Evolutionary conservation across 2,888 invertebrate genomes (phyloP), one percentile per base, ranked within the genome.

Genomic region (Megaustenia siamemsis): DNA sequence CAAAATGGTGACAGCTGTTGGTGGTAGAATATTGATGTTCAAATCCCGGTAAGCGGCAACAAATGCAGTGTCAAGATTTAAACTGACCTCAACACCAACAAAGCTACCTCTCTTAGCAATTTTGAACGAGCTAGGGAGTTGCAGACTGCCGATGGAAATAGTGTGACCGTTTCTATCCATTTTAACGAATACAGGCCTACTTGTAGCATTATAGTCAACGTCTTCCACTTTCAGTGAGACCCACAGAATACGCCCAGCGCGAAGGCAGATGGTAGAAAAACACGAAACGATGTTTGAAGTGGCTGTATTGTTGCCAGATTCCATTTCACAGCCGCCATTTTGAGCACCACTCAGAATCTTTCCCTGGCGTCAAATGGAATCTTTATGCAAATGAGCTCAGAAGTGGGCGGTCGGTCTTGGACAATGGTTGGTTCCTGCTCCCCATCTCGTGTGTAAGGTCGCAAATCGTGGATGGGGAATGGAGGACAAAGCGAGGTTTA

Each of bases 61-160:
- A 82, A 82, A 82, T 82, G 82, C 76, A 75, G 82, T 82, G 82
- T 82, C 82, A 82, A 82, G 76, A 76, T 66, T 56, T 21, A 28
- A 18, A 49, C 45, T 76, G 66, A 82, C 82, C 82, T 75, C n/a
- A 66, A 82, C 75, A 66, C 43, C 66, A 82, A 82, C 82, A 82
- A 60, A 63, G 38, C 49, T 76, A 24, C 40, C 63, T 60, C 15
- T 43, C 56, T 38, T 32, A 28, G 73, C 24, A 32, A 43, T 53
- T 80, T 35, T 28, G 32, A 79, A 79, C 45, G 53, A 40, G 12
- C 21, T 35, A 12, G 15, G n/a, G 15, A 35, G 73, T 43, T 40
- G 45, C 49, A n/a, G 53, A 32, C n/a, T 53, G 53, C 15, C 32
- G 79, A 18, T 15, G 1, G 82, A 75, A 38, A 40, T 76, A 28